Base-by-base conservation (phyloP, 2,888 invertebrate species). In the Calameuta filiformis region DNA sequence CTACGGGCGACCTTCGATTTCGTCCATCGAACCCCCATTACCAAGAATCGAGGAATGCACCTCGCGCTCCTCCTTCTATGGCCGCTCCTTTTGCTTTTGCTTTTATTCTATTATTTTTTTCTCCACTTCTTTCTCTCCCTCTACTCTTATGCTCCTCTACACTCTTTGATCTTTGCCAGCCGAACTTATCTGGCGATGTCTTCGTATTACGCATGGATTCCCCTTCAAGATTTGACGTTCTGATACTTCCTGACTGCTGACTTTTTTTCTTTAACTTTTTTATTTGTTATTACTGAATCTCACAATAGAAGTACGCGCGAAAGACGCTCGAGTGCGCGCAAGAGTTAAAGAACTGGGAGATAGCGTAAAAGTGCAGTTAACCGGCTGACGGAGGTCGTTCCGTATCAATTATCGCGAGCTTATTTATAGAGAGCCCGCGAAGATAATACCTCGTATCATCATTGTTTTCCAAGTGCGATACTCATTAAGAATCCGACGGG, bases 361-460 rank as follows among this genome's bases (percentile, higher is more conserved):
- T 85, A 85, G 83, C 80, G 77, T 77, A 84, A 86, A 84, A 83
- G 82, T 80, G 23, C 77, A 23, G 56, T 56, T 56, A 56, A 56
- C 73, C 69, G 75, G 74, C 33, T 73, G 75, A 77, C 79, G 81
- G 81, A 86, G 84, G 83, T 85, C 85, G 84, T 84, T 84, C 81
- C 85, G 84, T 88, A 87, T 89, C 89, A 89, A 89, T 86, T 87
- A 86, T 86, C 84, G 85, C 86, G 85, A 84, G 81, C 84, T 87
- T 89, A 89, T 89, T 89, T 89, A 89, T 89, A 89, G 89, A 86
- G 85, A 84, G 84, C 83, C 85, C 86, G 84, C 84, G 86, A 87
- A 56, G 73, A 80, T 75, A 56, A 56, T 56, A 73, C 74, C 68
- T 77, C 76, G 82, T 87, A 89, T 89, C 90, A 83, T 84, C 83